These are phyloP conservation scores for Polyommatus iphigenia DNA, from an alignment of 2,888 invertebrate species.

Conservation along the genomic window DNA sequence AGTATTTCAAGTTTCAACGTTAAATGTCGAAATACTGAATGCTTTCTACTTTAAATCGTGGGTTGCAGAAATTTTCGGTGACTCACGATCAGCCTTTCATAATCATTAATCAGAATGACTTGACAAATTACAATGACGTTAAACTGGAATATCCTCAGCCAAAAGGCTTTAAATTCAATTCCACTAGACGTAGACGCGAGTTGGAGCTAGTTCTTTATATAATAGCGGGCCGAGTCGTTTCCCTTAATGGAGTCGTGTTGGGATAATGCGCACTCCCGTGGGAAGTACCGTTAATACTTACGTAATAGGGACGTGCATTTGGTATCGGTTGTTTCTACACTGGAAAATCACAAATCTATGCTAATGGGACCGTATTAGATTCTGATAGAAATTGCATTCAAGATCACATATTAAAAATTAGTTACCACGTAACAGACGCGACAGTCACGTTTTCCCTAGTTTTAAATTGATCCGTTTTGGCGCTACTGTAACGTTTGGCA, in stretches of 20 bases:
- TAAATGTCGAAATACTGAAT: too few relatives aligned
- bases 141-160: too few relatives aligned
- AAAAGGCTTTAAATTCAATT: neutral
- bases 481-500: neutral
- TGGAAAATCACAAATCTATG: too few relatives aligned
- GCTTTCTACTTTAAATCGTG: too few relatives aligned
- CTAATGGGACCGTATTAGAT: too few relatives aligned
- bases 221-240: neutral
- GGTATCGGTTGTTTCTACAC: neutral
- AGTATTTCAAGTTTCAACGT: too few relatives aligned
- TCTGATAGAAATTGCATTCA: neutral
- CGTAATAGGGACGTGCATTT: neutral
- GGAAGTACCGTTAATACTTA: neutral
- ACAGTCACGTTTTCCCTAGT: constrained; percentile 26
- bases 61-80: too few relatives aligned
- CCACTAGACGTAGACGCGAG: neutral
- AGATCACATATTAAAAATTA: neutral
- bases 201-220: neutral
- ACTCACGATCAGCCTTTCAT: too few relatives aligned
- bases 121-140: too few relatives aligned
- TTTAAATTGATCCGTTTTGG: neutral
- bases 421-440: neutral
- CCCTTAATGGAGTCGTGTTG: constrained; percentile 9
- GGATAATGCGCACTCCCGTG: constrained; percentile 9
- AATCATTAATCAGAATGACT: too few relatives aligned